These are phyloP conservation scores for Scaeva pyrastri DNA, from an alignment of 2,888 invertebrate genomes.

Conservation along the genomic window DNA sequence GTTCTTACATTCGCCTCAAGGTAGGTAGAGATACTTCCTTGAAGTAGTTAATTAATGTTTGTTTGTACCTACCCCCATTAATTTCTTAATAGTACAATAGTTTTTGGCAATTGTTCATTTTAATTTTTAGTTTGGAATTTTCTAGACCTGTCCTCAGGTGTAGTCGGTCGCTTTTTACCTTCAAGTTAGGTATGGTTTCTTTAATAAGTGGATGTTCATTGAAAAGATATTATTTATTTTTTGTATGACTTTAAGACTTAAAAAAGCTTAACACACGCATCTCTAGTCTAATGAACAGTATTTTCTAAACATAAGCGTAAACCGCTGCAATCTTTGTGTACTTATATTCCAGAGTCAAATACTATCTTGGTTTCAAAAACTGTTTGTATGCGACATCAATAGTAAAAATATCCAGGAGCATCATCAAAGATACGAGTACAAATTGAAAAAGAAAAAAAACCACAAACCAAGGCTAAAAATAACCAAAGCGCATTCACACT, in stretches of 20 bases:
- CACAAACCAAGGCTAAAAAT: slow-evolving; percentile 67
- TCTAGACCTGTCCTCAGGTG: no score
- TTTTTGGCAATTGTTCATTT: no score
- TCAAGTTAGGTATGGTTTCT: no score
- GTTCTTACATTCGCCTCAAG: background rate
- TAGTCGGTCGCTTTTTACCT: no score
- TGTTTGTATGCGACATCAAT: slow-evolving; percentile 11
- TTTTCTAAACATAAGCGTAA: no score
- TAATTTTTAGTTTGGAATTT: no score
- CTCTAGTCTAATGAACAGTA: no score
- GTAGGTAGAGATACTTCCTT: background rate
- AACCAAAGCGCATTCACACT: slow-evolving; percentile 69
- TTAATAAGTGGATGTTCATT: no score
- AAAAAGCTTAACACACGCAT: no score
- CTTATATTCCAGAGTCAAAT: background rate
- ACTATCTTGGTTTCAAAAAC: background rate
- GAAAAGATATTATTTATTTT: no score
- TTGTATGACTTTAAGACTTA: no score
- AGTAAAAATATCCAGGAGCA: slow-evolving; percentile 22
- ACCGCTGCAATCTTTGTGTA: background rate
- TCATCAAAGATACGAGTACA: slow-evolving; percentile 31
- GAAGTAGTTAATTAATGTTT: slow-evolving; percentile 1
- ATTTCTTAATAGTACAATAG: no score
- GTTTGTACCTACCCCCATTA: background rate
- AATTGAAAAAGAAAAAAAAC: slow-evolving; percentile 31